Base-by-base conservation (phyloP, 53 echinoderm and acorn worm genomes). In the Astropecten irregularis region DNA sequence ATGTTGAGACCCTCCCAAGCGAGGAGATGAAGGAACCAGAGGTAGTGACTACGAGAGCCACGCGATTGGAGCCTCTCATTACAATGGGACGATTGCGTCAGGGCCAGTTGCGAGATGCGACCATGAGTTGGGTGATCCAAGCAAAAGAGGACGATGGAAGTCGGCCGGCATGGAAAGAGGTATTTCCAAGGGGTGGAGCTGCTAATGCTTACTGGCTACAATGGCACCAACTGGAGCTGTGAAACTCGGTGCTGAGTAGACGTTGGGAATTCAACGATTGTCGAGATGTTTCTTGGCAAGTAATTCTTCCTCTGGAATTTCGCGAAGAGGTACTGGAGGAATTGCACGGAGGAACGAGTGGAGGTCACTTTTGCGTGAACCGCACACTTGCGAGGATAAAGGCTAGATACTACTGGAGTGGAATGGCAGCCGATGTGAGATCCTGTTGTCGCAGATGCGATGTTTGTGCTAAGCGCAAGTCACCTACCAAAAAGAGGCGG, bases 401-500 rank as follows among this genome's bases (percentile, higher is more conserved):
- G 25, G 40, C 34, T 3, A 40, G 42, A 30, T 68, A 40, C 46
- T 68, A 68, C 68, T 40, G 42, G 42, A 7, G 25, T 25, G 44
- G 44, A 11, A 68, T 40, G 44, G 68, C 40, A 40, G 23, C 40
- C 2, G 68, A 68, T 15, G 44, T 68, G 29, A 68, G 44, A 28
- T 21, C 14, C 25, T 68, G 68, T 40, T 68, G 68, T 44, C 42
- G 68, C 7, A 68, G 22, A 0, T 68, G 40, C 11, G 15, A 68
- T 26, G 25, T 68, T 9, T 68, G 68, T 68, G 68, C 68, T 8
- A 68, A 68, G 19, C 22, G 44, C 26, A 44, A 68, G 68, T 28
- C 68, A 14, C 67, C 67, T 68, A 9, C 68, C 14, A 40, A 23
- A 26, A 68, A 68, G 68, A 44, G 68, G 28, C 26, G 68, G 42